Percentiles rank a stretch among this genome's conserved stretches.
These are phyloP conservation scores for Cephalopterus ornatus DNA, from an alignment of 2,113 vertebrate genomes.

Conservation along the genomic window DNA sequence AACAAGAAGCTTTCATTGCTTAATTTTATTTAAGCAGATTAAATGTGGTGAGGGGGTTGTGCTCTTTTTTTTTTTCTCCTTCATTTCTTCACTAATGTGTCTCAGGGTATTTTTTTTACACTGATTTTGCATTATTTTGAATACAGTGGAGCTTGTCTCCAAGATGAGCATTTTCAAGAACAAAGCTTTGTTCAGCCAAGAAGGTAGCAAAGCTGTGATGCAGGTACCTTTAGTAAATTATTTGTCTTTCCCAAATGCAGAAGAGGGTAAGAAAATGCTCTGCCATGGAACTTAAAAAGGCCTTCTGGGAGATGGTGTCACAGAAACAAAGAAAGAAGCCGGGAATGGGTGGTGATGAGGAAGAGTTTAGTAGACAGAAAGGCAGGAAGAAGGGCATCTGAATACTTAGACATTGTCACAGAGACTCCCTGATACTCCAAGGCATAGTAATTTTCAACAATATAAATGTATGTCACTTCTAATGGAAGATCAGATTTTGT, in stretches of 20 bases:
- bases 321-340: not conserved
- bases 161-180: not conserved
- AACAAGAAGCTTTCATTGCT: not conserved
- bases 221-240: not conserved
- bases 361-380: not conserved
- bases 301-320: not conserved
- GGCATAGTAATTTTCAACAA: not conserved
- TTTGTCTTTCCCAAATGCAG: not conserved
- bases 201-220: not conserved
- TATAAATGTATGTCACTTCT: not conserved
- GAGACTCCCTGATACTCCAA: not conserved
- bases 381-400: not conserved
- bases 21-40: not conserved
- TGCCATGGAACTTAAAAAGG: not conserved
- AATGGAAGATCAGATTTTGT: not conserved
- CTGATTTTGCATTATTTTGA: not conserved
- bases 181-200: not conserved
- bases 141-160: not conserved
- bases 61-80: not conserved
- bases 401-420: not conserved
- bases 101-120: not conserved
- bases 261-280: not conserved
- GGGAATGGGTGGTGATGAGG: not conserved
- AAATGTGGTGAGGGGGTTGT: not conserved
- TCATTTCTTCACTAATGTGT: not conserved